Evolutionary conservation across 2,113 vertebrate species (phyloP).

Genomic region (Lampris incognitus): DNA sequence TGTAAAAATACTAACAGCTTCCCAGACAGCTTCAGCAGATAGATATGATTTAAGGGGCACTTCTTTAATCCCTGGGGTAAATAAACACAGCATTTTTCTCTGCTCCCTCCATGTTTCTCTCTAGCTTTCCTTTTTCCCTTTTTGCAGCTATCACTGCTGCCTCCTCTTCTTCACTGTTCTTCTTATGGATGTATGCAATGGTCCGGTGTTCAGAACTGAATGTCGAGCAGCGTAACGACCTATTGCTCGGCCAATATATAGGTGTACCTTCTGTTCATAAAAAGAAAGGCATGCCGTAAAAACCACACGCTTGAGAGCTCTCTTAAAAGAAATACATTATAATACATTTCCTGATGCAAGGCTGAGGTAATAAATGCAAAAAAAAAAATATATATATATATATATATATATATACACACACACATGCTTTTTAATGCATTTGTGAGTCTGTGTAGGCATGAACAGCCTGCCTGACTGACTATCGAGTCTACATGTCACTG

Average conservation of each 20-base stretch:
- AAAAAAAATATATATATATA: slow-evolving; percentile 6
- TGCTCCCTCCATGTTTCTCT: slow-evolving; percentile 1
- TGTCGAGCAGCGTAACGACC: slow-evolving; percentile 24
- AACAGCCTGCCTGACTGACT: no score
- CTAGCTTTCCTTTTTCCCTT: background rate
- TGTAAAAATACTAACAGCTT: slow-evolving; percentile 25
- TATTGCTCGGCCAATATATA: slow-evolving; percentile 9
- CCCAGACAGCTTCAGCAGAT: slow-evolving; percentile 41
- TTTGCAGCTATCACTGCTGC: slow-evolving; percentile 9
- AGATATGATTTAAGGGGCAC: slow-evolving; percentile 54
- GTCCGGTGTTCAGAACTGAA: slow-evolving; percentile 27
- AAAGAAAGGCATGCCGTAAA: slow-evolving; percentile 34
- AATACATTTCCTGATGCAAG: slow-evolving; percentile 30
- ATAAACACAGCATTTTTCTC: slow-evolving; percentile 27
- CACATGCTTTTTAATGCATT: no score
- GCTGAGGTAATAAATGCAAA: slow-evolving; percentile 32
- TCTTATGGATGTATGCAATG: slow-evolving; percentile 12
- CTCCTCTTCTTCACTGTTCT: slow-evolving; percentile 24
- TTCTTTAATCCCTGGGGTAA: slow-evolving; percentile 26
- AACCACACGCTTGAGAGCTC: slow-evolving; percentile 2
- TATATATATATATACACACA: no score
- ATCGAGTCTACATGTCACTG: slow-evolving; percentile 1
- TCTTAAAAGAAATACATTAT: slow-evolving; percentile 6
- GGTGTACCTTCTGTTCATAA: slow-evolving; percentile 56
- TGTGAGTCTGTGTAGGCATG: no score